Percentiles rank a stretch among this genome's conserved stretches.
phyloP scores from a whole-genome alignment of 2,113 vertebrate species.

The Anarhynchus alexandrinus region DNA sequence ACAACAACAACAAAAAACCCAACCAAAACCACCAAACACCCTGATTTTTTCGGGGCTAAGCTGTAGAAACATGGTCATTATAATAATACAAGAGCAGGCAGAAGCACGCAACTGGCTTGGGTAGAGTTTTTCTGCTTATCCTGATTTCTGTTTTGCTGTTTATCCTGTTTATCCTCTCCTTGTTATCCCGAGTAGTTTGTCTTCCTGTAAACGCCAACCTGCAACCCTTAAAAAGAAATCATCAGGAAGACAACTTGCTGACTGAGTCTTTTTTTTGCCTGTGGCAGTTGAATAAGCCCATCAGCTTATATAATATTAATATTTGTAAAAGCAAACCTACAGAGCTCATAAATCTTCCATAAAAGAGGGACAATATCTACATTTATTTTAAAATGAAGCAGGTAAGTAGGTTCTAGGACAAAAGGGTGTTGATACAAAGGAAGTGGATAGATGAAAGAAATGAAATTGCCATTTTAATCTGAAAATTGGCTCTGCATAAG shows the following conservation, averaged over 20 bases:
- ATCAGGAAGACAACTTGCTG: slow-evolving; percentile 40
- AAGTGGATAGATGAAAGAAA: background rate
- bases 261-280: background rate
- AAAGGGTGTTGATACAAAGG: slow-evolving; percentile 7
- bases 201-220: background rate
- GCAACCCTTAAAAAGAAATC: background rate
- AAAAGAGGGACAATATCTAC: background rate
- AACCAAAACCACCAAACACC: background rate
- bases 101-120: background rate
- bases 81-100: background rate
- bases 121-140: background rate
- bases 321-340: slow-evolving; percentile 53
- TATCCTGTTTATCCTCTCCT: slow-evolving; percentile 31
- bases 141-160: slow-evolving; percentile 17
- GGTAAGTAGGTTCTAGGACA: slow-evolving; percentile 27
- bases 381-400: slow-evolving; percentile 9
- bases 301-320: slow-evolving; percentile 58
- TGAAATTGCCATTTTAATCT: slow-evolving; percentile 23
- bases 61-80: background rate
- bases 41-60: background rate
- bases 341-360: slow-evolving; percentile 49
- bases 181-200: slow-evolving; percentile 21
- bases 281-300: slow-evolving; percentile 28
- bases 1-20: background rate
- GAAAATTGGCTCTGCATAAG: background rate